Base-by-base conservation (phyloP, 2,797 vertebrate species). In the Otus scops region DNA sequence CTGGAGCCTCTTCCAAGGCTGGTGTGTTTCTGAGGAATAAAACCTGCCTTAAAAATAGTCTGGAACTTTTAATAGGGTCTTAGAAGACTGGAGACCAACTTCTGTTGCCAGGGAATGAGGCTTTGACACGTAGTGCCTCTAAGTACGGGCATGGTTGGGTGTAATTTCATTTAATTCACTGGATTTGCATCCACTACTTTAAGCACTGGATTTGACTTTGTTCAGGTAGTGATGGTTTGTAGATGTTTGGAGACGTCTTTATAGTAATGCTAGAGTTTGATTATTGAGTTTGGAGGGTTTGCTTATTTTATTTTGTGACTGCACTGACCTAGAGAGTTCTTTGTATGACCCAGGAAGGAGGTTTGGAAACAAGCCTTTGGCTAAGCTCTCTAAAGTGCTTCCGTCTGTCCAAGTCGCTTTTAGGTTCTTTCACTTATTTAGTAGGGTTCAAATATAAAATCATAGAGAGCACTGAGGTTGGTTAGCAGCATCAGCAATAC, bases 401-500 rank as follows among this genome's bases (percentile, higher is more conserved):
- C 41, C 79, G 27, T 64, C 51, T 79, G 41, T 93, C 89, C 50
- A 47, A 91, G 63, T 73, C 34, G 54, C 78, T 94, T 91, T 94
- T 67, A 87, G 38, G 11, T 89, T 78, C 53, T 88, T 86, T 70
- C 30, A n/a, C 26, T 85, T 83, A 75, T 61, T 92, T 85, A 81
- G 39, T 51, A 77, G n/a, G 13, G 59, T 86, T 95, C 69, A 91
- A 63, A 53, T 92, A 73, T 11, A 83, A 94, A 94, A 67, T 86
- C 43, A 23, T 9, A 73, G 83, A 67, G 88, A 78, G 68, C 65
- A 70, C 47, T 53, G 92, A 94, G 67, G 47, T 75, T 91, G 79
- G 81, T 78, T 95, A 94, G 89, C 2, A 11, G 64, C 57, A 11
- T 93, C 84, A 91, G 90, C 87, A 81, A 63, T 89, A 75, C 88